These are phyloP conservation scores for Acrocephalus arundinaceus DNA, from an alignment of 2,113 vertebrate species.

Conservation along the genomic window DNA sequence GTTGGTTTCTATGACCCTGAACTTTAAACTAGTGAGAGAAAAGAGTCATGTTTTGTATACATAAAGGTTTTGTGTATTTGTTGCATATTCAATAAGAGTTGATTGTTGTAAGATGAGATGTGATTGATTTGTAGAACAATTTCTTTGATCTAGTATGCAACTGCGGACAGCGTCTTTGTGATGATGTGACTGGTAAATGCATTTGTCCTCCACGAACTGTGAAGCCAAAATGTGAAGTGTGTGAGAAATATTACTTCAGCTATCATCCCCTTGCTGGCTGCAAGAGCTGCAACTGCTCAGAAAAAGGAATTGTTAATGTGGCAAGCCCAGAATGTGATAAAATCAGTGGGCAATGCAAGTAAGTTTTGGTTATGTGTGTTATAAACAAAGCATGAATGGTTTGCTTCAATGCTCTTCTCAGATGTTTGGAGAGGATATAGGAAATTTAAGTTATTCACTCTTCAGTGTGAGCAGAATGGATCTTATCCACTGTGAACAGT, in stretches of 20 bases:
- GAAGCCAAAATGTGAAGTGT: conserved; percentile 83
- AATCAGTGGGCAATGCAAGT: conserved; percentile 87
- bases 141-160: conserved; percentile 76
- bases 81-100: not conserved
- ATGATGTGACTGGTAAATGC: conserved; percentile 85
- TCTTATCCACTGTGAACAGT: not conserved
- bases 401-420: not conserved
- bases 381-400: not conserved
- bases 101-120: not conserved
- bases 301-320: conserved; percentile 62
- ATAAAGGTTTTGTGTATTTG: not conserved
- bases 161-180: conserved; percentile 84
- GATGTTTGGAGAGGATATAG: not conserved
- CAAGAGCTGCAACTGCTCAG: conserved; percentile 86
- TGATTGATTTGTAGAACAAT: not conserved
- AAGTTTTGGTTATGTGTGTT: conserved; percentile 6
- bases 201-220: conserved; percentile 88
- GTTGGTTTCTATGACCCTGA: not conserved
- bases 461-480: not conserved
- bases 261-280: conserved; percentile 90
- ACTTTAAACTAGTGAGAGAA: not conserved
- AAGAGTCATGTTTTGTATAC: not conserved
- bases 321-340: conserved; percentile 77
- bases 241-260: conserved; percentile 81
- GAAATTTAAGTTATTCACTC: not conserved